Percentiles rank a stretch among this genome's conserved stretches.
phyloP scores from a whole-genome alignment of 2,888 invertebrate genomes.

The Germaria angustata region DNA sequence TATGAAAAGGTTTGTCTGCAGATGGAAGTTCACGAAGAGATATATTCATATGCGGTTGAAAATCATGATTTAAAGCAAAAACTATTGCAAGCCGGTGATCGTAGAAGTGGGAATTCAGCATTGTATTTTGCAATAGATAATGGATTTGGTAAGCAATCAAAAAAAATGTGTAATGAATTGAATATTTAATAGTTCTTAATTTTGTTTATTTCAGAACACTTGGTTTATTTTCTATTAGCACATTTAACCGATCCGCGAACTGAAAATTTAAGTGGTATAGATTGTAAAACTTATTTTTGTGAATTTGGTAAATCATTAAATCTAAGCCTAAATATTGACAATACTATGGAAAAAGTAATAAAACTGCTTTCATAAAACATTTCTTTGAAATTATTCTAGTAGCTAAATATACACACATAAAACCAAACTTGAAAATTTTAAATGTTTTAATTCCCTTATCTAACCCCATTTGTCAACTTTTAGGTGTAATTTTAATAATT shows the following conservation, averaged over 20 bases:
- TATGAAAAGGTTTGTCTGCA: slow-evolving; percentile 67
- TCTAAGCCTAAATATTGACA: slow-evolving; percentile 73
- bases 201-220: slow-evolving; percentile 71
- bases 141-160: slow-evolving; percentile 69
- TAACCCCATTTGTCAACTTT: slow-evolving; percentile 66
- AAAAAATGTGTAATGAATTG: neutral
- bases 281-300: slow-evolving; percentile 74
- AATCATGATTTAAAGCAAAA: slow-evolving; percentile 61
- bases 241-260: slow-evolving; percentile 76
- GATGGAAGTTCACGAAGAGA: slow-evolving; percentile 40
- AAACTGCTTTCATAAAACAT: slow-evolving; percentile 67
- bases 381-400: neutral
- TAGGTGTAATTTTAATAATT: slow-evolving; percentile 47
- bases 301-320: slow-evolving; percentile 69
- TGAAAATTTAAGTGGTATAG: slow-evolving; percentile 74
- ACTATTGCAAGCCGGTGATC: slow-evolving; percentile 74
- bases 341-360: slow-evolving; percentile 73
- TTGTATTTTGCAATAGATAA: slow-evolving; percentile 76
- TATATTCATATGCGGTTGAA: slow-evolving; percentile 19
- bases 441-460: neutral
- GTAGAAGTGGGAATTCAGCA: slow-evolving; percentile 74
- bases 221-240: slow-evolving; percentile 75
- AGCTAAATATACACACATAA: neutral
- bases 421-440: neutral
- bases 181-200: neutral